These are phyloP conservation scores for Crotophaga sulcirostris DNA, from an alignment of 2,113 vertebrate species.

Conservation along the genomic window DNA sequence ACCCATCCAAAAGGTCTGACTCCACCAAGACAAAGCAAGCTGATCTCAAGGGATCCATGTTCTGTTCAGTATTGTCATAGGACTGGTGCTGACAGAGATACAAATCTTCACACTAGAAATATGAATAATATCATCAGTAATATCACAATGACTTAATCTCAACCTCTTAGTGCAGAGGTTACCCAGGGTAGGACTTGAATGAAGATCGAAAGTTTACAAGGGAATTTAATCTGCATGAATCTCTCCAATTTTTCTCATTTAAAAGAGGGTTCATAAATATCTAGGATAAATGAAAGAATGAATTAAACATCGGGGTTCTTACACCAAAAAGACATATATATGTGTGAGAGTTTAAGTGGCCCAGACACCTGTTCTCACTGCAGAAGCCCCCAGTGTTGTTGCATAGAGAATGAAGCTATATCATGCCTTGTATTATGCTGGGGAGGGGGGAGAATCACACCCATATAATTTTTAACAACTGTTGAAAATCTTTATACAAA, in stretches of 20 bases:
- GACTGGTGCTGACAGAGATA: not conserved
- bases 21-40: not conserved
- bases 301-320: not conserved
- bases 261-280: not conserved
- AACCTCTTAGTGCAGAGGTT: not conserved
- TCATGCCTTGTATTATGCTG: not conserved
- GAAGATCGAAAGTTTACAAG: not conserved
- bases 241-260: fast-evolving
- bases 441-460: too few relatives aligned
- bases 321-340: not conserved
- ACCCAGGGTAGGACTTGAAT: not conserved
- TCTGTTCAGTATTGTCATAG: not conserved
- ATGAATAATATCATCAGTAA: not conserved
- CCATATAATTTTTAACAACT: not conserved
- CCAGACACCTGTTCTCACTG: not conserved
- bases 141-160: not conserved
- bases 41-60: not conserved
- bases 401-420: not conserved
- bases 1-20: not conserved
- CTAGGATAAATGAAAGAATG: not conserved
- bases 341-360: not conserved
- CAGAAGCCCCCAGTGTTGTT: not conserved
- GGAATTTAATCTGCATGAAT: not conserved
- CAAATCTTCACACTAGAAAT: not conserved
- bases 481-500: fast-evolving